phyloP scores from a whole-genome alignment of 2,888 invertebrate species.

The Aporophyla lueneburgensis region DNA sequence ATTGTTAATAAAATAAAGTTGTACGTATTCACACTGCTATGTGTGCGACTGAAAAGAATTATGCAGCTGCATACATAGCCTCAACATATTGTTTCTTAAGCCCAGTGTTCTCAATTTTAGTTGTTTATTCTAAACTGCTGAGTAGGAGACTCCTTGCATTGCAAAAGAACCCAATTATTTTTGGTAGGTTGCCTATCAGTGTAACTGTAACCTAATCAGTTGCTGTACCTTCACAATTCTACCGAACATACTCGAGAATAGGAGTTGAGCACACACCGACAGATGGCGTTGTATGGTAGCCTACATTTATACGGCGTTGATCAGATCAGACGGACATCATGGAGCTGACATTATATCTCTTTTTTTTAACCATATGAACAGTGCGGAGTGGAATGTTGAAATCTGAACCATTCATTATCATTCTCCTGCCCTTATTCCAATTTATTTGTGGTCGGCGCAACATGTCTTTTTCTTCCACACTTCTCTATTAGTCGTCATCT shows the following conservation, averaged over 20 bases:
- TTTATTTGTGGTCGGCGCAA: too few relatives aligned
- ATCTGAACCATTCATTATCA: neutral
- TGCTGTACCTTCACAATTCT: too few relatives aligned
- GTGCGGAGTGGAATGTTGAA: neutral
- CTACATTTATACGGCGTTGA: neutral
- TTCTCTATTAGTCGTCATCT: too few relatives aligned
- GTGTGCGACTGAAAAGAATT: neutral
- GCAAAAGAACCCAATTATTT: too few relatives aligned
- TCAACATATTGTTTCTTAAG: neutral
- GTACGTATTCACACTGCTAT: neutral
- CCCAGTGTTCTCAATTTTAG: neutral
- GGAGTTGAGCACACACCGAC: neutral
- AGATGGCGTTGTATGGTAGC: neutral
- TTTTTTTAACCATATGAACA: neutral
- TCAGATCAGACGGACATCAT: neutral
- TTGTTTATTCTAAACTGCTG: neutral
- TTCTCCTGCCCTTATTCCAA: too few relatives aligned
- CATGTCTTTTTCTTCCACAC: too few relatives aligned
- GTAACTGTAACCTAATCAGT: too few relatives aligned
- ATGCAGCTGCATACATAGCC: neutral
- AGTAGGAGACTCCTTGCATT: neutral
- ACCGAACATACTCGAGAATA: too few relatives aligned
- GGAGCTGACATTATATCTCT: too few relatives aligned
- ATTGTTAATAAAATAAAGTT: slow-evolving; percentile 10
- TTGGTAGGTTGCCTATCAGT: too few relatives aligned